A percentile compares a stretch with the other conserved stretches of the same genome.
phyloP scores from a whole-genome alignment of 2,797 vertebrate species.

The Notoglanidium macrostoma region DNA sequence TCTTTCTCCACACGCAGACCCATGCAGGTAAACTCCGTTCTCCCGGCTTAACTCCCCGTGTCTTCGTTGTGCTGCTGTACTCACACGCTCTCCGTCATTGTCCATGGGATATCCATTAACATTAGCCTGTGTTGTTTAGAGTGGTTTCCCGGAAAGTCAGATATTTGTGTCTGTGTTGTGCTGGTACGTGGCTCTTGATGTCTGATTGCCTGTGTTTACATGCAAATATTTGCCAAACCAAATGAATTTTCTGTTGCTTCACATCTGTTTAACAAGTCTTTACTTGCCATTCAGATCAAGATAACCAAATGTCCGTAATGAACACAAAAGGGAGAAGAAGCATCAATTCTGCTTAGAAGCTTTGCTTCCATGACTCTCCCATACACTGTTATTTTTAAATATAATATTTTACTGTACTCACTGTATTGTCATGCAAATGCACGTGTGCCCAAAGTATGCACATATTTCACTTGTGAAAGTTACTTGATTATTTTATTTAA shows the following conservation, averaged over 20 bases:
- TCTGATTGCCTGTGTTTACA: neutral
- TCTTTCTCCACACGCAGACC: conserved; percentile 83
- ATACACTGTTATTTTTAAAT: neutral
- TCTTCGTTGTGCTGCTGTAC: conserved; percentile 20
- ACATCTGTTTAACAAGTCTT: neutral
- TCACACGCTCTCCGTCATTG: conserved; percentile 13
- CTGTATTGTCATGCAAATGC: neutral
- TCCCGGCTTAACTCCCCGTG: conserved; percentile 18
- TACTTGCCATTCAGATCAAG: neutral
- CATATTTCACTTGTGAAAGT: neutral
- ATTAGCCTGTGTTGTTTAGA: neutral
- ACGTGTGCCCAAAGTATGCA: neutral
- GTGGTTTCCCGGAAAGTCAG: neutral
- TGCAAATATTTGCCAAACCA: conserved; percentile 6
- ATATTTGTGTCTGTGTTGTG: conserved; percentile 1
- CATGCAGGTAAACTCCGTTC: conserved; percentile 81
- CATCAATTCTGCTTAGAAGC: neutral
- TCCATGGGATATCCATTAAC: conserved; percentile 22
- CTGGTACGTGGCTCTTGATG: neutral
- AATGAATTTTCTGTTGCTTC: conserved; percentile 12
- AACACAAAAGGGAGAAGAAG: neutral
- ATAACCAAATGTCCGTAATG: neutral
- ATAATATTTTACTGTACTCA: neutral
- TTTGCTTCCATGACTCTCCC: neutral
- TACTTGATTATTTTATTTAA: neutral